Evolutionary conservation across 1,140 invertebrate genomes (phyloP), one percentile per base, ranked within the genome.

Genomic region (Danaus melanippus): DNA sequence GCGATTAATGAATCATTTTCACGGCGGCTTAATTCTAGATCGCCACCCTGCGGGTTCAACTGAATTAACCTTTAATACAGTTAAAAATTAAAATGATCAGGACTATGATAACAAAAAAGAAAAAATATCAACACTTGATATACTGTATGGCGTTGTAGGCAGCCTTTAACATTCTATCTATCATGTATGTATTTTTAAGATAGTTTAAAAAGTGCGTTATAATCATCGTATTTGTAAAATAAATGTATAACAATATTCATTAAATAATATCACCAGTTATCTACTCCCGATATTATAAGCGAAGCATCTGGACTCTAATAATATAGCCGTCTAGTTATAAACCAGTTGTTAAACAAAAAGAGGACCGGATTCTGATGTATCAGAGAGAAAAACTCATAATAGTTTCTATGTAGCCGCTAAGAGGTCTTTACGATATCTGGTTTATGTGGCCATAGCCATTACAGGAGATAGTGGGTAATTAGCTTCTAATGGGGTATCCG

Each of bases 321-420:
- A 32, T 32, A 21, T 10, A 32, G 32, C 46, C 46, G 45, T 9
- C 11, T 8, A 10, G 15, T 8, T 47, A 17, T 15, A 42, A 42
- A 42, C 39, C 39, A 50, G 49, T 50, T 50, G 39, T 17, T 42
- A 42, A 50, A 42, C 41, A 50, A 42, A 48, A 50, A 42, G 12
- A 42, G 41, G 8, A 42, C 40, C 49, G 21, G 21, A 32, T 32
- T 32, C 42, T 53, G 21, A 11, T 42, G 10, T 45, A 15, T 12
- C 11, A 17, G 44, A 46, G 53, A 62, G 61, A 76, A 74, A 76
- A 78, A 71, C 65, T 64, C 57, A 64, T 77, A 76, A 75, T 76
- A 71, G 76, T 63, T 81, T 79, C 76, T 68, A 57, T 62, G 71
- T 73, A 79, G 63, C 48, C 57, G 46, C 57, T 53, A 49, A 61